A percentile compares a stretch with the other conserved stretches of the same genome.
These are phyloP conservation scores for Rotaria socialis DNA, from an alignment of 2,888 invertebrate genomes.

Conservation along the genomic window DNA sequence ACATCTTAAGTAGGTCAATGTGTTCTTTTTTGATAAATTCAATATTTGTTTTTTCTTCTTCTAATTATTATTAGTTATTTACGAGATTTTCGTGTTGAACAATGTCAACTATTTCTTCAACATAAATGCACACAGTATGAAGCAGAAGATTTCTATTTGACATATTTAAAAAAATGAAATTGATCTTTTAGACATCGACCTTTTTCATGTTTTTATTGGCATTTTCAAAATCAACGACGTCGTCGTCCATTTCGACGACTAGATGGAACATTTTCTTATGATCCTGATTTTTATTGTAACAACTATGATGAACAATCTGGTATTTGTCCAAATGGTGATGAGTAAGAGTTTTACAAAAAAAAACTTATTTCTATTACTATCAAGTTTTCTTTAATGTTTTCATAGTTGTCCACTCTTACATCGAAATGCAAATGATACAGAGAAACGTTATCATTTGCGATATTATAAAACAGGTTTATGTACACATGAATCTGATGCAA, in stretches of 20 bases:
- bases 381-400: background rate
- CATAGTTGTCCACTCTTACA: constrained; percentile 79
- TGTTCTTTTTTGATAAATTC: background rate
- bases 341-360: background rate
- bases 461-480: constrained; percentile 99
- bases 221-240: constrained; percentile 93
- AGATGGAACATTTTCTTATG: constrained; percentile 97
- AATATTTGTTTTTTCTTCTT: background rate
- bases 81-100: constrained; percentile 43
- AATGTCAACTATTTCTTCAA: constrained; percentile 44
- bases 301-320: constrained; percentile 99
- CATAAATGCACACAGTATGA: constrained; percentile 45
- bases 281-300: constrained; percentile 96
- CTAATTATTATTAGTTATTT: constrained; percentile 28
- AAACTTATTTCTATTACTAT: background rate
- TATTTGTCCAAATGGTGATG: constrained; percentile 90
- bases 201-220: constrained; percentile 99
- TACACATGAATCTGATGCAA: constrained; percentile 93
- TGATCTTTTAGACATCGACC: constrained; percentile 71
- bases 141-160: background rate
- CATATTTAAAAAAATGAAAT: background rate
- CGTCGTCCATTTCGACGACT: constrained; percentile 84
- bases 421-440: constrained; percentile 95
- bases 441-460: constrained; percentile 89
- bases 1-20: background rate